Conservation (phyloP, 2,113 vertebrate species). For the Dipodomys stephensi region DNA sequence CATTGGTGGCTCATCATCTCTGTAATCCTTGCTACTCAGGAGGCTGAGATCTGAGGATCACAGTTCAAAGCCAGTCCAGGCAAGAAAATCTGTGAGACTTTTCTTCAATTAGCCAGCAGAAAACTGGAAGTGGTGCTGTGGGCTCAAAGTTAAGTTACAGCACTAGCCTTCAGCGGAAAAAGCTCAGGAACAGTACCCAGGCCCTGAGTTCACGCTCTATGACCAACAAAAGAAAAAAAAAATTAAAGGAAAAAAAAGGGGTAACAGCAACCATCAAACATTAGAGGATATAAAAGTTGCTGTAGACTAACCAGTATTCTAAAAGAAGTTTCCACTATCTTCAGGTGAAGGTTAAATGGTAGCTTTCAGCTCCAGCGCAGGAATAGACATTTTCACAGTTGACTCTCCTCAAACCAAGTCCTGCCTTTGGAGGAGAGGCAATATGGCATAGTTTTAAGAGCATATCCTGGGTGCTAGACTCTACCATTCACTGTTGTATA, state of each 20-base stretch:
- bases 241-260: too few species aligned
- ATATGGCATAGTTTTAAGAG: background rate
- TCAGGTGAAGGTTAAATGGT: background rate
- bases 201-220: too few species aligned
- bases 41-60: too few species aligned
- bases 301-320: background rate
- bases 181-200: background rate
- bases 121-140: too few species aligned
- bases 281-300: background rate
- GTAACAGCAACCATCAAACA: background rate
- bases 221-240: too few species aligned
- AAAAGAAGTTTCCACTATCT: background rate
- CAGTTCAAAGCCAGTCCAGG: too few species aligned
- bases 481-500: background rate
- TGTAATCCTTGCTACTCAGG: too few species aligned
- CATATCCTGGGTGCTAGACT: background rate
- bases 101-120: too few species aligned
- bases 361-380: background rate
- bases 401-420: background rate
- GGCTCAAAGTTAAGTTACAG: too few species aligned
- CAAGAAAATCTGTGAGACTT: too few species aligned
- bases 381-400: background rate
- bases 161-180: too few species aligned
- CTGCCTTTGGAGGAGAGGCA: background rate
- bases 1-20: too few species aligned